Conservation (phyloP, 2,888 invertebrate genomes). For the Carterocephalus palaemon region DNA sequence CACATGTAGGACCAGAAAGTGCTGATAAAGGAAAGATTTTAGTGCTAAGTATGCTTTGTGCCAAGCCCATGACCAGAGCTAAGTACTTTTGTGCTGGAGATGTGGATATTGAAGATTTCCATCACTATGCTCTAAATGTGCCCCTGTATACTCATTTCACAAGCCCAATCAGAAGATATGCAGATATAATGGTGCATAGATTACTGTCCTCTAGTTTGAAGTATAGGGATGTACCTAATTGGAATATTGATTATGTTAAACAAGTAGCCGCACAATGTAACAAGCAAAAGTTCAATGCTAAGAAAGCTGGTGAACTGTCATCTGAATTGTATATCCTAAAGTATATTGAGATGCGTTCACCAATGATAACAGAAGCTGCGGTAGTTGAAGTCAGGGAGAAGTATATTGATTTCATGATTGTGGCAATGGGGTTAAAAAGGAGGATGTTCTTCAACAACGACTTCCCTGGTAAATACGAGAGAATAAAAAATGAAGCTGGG, state of each 20-base stretch:
- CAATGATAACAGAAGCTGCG: constrained; percentile 84
- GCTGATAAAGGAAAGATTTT: constrained; percentile 64
- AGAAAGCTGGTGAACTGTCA: constrained; percentile 90
- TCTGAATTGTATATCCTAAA: constrained; percentile 88
- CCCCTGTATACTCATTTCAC: constrained; percentile 98
- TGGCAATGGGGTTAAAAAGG: constrained; percentile 85
- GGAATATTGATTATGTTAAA: constrained; percentile 74
- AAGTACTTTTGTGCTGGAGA: constrained; percentile 82
- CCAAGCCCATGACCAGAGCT: constrained; percentile 92
- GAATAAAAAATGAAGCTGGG: constrained; percentile 60
- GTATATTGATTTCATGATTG: constrained; percentile 88
- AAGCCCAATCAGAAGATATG: constrained; percentile 93
- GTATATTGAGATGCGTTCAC: constrained; percentile 84
- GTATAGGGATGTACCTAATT: constrained; percentile 74
- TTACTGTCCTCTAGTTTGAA: constrained; percentile 77
- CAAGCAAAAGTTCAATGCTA: constrained; percentile 90
- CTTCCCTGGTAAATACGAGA: constrained; percentile 63
- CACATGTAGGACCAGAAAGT: constrained; percentile 51
- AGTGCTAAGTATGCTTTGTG: constrained; percentile 86
- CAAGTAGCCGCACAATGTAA: constrained; percentile 88
- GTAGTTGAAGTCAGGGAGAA: constrained; percentile 88
- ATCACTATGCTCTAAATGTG: constrained; percentile 94
- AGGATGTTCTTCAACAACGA: constrained; percentile 83
- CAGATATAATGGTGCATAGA: constrained; percentile 94
- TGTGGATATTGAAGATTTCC: constrained; percentile 69